phyloP scores from a whole-genome alignment of 2,888 invertebrate genomes.

The Dinocampus coccinellae region DNA sequence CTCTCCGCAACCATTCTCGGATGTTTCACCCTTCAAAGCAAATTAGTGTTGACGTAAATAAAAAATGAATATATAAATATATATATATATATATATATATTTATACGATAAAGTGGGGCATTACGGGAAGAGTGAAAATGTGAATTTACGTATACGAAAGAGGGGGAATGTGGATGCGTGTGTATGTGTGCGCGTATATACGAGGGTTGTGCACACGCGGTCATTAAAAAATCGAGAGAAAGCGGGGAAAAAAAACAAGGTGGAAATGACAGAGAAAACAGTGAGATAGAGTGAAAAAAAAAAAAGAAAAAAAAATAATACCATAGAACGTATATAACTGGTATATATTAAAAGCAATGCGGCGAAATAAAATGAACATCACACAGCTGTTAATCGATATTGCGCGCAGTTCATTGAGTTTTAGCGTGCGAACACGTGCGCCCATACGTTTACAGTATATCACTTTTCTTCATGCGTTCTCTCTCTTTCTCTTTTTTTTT shows the following conservation, averaged over 20 bases:
- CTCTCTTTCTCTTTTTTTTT: slow-evolving; percentile 7
- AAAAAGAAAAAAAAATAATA: slow-evolving; percentile 8
- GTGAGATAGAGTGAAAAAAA: background rate
- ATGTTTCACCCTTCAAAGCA: background rate
- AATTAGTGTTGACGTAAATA: background rate
- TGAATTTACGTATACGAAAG: slow-evolving; percentile 27
- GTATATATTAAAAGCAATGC: slow-evolving; percentile 25
- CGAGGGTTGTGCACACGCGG: slow-evolving; percentile 33
- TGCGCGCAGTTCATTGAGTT: slow-evolving; percentile 62
- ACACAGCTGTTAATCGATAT: slow-evolving; percentile 57
- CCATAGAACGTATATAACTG: slow-evolving; percentile 31
- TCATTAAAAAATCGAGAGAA: slow-evolving; percentile 45
- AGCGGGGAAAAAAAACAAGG: background rate
- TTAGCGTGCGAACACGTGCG: slow-evolving; percentile 54
- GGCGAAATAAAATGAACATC: slow-evolving; percentile 57
- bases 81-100: slow-evolving; percentile 2
- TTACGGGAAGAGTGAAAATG: slow-evolving; percentile 24
- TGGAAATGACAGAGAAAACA: too few relatives aligned
- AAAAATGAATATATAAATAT: slow-evolving; percentile 1
- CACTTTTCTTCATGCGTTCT: slow-evolving; percentile 17
- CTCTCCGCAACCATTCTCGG: too few relatives aligned
- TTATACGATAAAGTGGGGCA: slow-evolving; percentile 21
- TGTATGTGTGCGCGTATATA: background rate
- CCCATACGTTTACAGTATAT: slow-evolving; percentile 28
- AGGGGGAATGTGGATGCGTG: slow-evolving; percentile 26